Evolutionary conservation across 2,888 invertebrate genomes (phyloP).

Genomic region (Empis livida): DNA sequence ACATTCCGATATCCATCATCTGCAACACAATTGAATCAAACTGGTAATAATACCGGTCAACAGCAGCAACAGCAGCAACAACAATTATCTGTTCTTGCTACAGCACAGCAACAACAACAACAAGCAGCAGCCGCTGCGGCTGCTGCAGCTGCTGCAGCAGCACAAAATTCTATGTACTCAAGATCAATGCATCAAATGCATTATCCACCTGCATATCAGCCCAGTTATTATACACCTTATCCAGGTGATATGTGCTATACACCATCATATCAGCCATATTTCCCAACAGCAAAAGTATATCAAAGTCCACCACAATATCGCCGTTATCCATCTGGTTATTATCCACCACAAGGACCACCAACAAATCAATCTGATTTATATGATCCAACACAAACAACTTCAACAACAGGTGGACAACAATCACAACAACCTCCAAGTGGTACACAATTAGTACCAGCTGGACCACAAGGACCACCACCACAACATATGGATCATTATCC

Average conservation of each 20-base stretch:
- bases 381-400: conserved; percentile 23
- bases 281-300: conserved; percentile 40
- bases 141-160: conserved; percentile 25
- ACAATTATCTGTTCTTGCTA: conserved; percentile 8
- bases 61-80: conserved; percentile 19
- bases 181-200: conserved; percentile 36
- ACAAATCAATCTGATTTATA: conserved; percentile 27
- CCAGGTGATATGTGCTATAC: conserved; percentile 38
- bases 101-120: conserved; percentile 20
- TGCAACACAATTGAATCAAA: neutral
- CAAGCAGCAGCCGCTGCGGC: conserved; percentile 19
- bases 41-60: neutral
- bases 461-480: conserved; percentile 29
- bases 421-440: conserved; percentile 22
- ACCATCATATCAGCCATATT: conserved; percentile 40
- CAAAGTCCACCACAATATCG: conserved; percentile 29
- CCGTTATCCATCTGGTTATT: conserved; percentile 22
- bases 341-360: conserved; percentile 20
- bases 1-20: conserved; percentile 25
- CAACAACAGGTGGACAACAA: conserved; percentile 13
- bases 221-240: conserved; percentile 34
- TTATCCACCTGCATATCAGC: conserved; percentile 35
- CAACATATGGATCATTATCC: conserved; percentile 41
- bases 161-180: conserved; percentile 29
- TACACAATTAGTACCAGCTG: conserved; percentile 35